Base-by-base conservation (phyloP, 2,888 invertebrate species). In the Tromatobia lineatoria region DNA sequence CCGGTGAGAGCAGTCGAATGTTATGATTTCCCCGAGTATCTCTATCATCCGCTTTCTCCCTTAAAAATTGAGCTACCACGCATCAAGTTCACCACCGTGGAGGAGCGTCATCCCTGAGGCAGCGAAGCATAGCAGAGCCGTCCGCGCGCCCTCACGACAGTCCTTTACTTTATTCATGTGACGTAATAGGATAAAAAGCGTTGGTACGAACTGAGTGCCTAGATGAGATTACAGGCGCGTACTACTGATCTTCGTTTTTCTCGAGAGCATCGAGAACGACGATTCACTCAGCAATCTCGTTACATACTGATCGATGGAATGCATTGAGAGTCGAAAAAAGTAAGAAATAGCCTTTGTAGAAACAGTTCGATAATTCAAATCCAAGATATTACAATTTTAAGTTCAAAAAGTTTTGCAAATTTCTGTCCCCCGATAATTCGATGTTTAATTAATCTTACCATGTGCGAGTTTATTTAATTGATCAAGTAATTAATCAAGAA, bases 111-210 rank as follows among this genome's bases (percentile, higher is more conserved):
- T 70, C 74, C 78, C 70, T 42, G 79, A 77, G 80, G 83, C 75
- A 54, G 47, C 66, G 64, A n/a, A 70, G 77, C 73, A 75, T 34
- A 52, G 29, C 77, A 34, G 69, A 69, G 45, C 61, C 74, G 64
- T 73, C 78, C 47, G 57, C 82, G 67, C 83, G 52, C 75, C 83
- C 77, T 81, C 78, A 47, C 75, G 52, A 69, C 76, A 64, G 69
- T 85, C 76, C 82, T 90, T 91, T 93, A 91, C 92, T 92, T 93
- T 93, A 93, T 93, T 93, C 93, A 93, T 93, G 93, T 92, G 92
- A 92, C 91, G 91, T 93, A 93, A 93, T 92, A 92, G 93, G 93
- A 93, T 93, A 93, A 93, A 93, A 93, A 93, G 89, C 91, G 92
- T 93, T 90, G 90, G 91, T 90, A 89, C 89, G 88, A 91, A 90